phyloP scores from a whole-genome alignment of 2,888 invertebrate species.

The Autographa gamma region DNA sequence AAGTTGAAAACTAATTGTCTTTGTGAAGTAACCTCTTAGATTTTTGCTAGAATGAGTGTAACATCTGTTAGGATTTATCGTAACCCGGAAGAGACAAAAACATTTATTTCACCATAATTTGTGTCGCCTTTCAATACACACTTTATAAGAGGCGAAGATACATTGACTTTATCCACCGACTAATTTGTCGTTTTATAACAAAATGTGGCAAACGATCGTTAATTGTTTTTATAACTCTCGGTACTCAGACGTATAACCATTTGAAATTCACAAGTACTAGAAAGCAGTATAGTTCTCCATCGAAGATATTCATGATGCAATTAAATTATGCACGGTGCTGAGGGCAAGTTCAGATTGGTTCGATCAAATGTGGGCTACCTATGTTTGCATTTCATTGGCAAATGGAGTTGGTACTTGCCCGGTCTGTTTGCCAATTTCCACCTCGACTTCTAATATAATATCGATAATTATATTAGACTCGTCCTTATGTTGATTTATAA shows the following conservation, averaged over 20 bases:
- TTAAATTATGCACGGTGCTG: slow-evolving; percentile 65
- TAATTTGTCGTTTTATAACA: too few species aligned
- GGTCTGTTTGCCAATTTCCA: slow-evolving; percentile 66
- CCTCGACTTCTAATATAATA: slow-evolving; percentile 64
- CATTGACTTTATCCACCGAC: too few species aligned
- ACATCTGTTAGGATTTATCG: background rate
- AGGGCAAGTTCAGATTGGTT: slow-evolving; percentile 63
- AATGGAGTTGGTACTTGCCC: slow-evolving; percentile 66
- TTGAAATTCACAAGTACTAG: slow-evolving; percentile 46
- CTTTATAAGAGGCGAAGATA: background rate
- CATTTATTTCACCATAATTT: background rate
- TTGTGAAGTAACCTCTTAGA: background rate
- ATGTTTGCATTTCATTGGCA: slow-evolving; percentile 77
- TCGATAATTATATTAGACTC: slow-evolving; percentile 62
- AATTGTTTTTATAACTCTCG: slow-evolving; percentile 2
- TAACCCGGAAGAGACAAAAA: background rate
- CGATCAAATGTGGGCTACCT: slow-evolving; percentile 68
- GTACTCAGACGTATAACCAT: slow-evolving; percentile 16
- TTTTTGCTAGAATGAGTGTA: background rate
- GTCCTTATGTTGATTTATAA: slow-evolving; percentile 24
- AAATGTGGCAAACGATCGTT: background rate
- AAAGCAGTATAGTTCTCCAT: slow-evolving; percentile 39
- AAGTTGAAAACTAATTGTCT: background rate
- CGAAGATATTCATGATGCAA: slow-evolving; percentile 64
- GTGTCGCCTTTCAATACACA: background rate